phyloP scores from a whole-genome alignment of 2,797 vertebrate genomes.

The Megaceryle alcyon region DNA sequence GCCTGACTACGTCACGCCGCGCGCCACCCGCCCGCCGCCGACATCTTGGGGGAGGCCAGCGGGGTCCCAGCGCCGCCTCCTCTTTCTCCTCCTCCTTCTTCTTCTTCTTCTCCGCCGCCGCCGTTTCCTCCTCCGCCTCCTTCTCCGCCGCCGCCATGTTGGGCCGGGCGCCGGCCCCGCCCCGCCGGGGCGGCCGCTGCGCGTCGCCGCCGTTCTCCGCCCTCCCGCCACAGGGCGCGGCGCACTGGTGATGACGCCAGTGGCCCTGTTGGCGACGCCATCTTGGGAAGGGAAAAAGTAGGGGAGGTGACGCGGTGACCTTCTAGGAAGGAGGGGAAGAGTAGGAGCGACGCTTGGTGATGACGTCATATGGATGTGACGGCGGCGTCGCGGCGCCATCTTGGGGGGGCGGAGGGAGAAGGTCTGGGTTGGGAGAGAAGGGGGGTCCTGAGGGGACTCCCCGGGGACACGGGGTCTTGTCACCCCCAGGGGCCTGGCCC shows the following conservation, averaged over 20 bases:
- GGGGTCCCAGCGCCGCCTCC: not conserved
- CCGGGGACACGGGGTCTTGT: too few relatives aligned
- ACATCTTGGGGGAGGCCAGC: conserved; percentile 51
- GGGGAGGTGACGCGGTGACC: too few relatives aligned
- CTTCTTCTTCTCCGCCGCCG: not conserved
- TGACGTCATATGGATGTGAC: not conserved
- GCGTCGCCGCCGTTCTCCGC: not conserved
- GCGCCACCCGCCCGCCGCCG: conserved; percentile 48
- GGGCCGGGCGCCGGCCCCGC: not conserved
- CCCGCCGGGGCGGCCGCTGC: not conserved
- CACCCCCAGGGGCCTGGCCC: not conserved
- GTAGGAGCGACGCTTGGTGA: fast-evolving
- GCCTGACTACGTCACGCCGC: conserved; percentile 12
- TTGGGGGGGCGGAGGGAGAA: not conserved
- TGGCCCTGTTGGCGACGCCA: not conserved
- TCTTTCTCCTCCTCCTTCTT: too few relatives aligned
- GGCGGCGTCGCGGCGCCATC: not conserved
- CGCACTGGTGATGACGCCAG: not conserved
- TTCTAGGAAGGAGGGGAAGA: not conserved
- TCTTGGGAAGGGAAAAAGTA: not conserved
- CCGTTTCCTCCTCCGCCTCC: not conserved
- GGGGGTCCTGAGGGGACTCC: not conserved
- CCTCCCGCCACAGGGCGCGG: not conserved
- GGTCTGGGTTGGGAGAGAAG: not conserved
- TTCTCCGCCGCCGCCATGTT: conserved; percentile 68